phyloP scores from a whole-genome alignment of 2,113 vertebrate genomes.

The Hydrolagus affinis region DNA sequence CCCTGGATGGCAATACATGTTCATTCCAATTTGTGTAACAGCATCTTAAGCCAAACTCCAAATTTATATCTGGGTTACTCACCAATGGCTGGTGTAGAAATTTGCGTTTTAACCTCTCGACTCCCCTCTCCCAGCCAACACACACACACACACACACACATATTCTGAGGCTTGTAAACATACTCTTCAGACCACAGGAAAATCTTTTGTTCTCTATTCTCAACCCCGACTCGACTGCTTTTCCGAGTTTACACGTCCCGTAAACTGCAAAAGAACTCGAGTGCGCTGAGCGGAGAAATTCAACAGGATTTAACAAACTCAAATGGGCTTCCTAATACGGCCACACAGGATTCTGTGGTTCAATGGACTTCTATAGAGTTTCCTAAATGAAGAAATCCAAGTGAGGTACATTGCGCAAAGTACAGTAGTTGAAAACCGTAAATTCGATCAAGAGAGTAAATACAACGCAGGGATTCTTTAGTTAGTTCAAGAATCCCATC shows the following conservation, averaged over 20 bases:
- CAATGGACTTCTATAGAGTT: too few relatives aligned
- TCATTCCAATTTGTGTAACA: background rate
- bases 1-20: background rate
- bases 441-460: too few relatives aligned
- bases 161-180: background rate
- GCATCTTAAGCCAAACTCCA: background rate
- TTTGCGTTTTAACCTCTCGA: background rate
- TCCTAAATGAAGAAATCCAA: too few relatives aligned
- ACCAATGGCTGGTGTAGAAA: background rate
- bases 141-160: background rate
- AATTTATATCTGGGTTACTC: background rate
- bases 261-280: conserved; percentile 5
- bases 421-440: too few relatives aligned
- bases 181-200: background rate
- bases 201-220: background rate
- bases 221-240: background rate
- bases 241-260: conserved; percentile 3
- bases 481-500: too few relatives aligned
- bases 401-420: too few relatives aligned
- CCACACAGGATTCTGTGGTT: too few relatives aligned
- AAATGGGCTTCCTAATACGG: too few relatives aligned
- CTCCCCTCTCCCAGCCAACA: background rate
- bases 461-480: too few relatives aligned
- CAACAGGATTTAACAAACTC: too few relatives aligned
- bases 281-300: too few relatives aligned